Base-by-base conservation (phyloP, 2,113 vertebrate species). In the Apistogramma diplotaenia region DNA sequence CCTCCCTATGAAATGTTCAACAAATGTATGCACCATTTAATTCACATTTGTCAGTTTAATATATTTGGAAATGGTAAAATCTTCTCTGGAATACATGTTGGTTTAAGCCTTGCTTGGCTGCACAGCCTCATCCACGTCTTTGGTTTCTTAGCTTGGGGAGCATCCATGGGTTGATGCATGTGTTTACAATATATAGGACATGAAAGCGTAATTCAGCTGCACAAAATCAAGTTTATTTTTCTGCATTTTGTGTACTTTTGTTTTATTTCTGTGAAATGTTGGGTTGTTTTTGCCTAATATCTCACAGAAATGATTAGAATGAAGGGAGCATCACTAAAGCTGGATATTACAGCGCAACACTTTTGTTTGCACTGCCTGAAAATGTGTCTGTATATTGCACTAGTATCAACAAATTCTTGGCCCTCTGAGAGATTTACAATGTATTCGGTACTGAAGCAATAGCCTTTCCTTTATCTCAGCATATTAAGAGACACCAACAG, bases 381-480 rank as follows among this genome's bases (percentile, higher is more conserved):
- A 70, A 51, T n/a, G 43, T 70, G 49, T 49, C 10, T 8, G 43
- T 51, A 31, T 70, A 70, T 70, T 70, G 65, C 43, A 51, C 65
- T 51, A n/a, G 9, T 46, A 70, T 70, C 65, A 70, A 70, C 65
- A 70, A 70, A 70, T 70, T 70, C 25, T 70, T 51, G 2, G 43
- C 25, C 25, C 43, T 51, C 25, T 31, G 43, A 70, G 65, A 2
- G 4, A 70, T 51, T 51, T 51, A 70, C 43, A 51, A 0, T 51
- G 25, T 27, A 70, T 70, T 84, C 33, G 7, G 9, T 19, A 1
- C 25, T 56, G 51, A 60, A 59, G 43, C n/a, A 79, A 73, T 81
- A 57, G 65, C 19, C 33, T 86, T 15, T 74, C 37, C 29, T 74
- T 62, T 84, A 67, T 70, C 62, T 87, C 75, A 29, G 55, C 74